Evolutionary conservation across 2,888 invertebrate genomes (phyloP).

Genomic region (Keiferia lycopersicella): DNA sequence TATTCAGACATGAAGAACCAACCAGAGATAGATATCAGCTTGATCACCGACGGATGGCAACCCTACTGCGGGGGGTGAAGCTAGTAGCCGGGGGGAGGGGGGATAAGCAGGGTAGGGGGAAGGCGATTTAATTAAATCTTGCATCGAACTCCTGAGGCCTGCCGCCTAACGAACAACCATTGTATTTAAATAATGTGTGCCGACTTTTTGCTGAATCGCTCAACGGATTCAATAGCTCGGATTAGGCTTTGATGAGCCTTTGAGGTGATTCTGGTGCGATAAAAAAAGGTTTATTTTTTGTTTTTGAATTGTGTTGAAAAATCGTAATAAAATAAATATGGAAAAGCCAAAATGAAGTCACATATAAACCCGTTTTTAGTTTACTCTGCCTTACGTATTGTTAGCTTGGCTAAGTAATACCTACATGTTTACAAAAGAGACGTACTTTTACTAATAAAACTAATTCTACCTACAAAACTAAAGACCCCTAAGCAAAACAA

Average conservation of each 20-base stretch:
- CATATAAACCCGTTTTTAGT: too few relatives aligned
- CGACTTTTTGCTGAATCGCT: slow-evolving; percentile 61
- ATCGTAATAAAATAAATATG: too few relatives aligned
- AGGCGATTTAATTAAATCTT: slow-evolving; percentile 83
- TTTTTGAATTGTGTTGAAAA: neutral
- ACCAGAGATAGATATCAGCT: too few relatives aligned
- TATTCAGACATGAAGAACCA: too few relatives aligned
- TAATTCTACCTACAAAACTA: neutral
- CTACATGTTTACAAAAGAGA: too few relatives aligned
- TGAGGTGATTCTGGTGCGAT: neutral
- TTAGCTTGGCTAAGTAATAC: too few relatives aligned
- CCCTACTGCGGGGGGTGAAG: slow-evolving; percentile 26
- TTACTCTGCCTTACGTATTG: too few relatives aligned
- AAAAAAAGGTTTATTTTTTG: neutral
- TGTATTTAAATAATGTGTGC: slow-evolving; percentile 79
- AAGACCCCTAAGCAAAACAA: slow-evolving; percentile 5
- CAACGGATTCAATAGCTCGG: slow-evolving; percentile 20
- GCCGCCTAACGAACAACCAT: slow-evolving; percentile 79
- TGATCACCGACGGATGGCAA: neutral
- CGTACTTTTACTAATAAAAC: too few relatives aligned
- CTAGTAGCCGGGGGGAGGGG: slow-evolving; percentile 32
- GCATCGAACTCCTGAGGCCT: slow-evolving; percentile 81
- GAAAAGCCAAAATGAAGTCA: too few relatives aligned
- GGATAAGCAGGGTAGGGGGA: slow-evolving; percentile 37
- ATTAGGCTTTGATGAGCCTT: slow-evolving; percentile 13